These are phyloP conservation scores for Phasianus colchicus DNA, from an alignment of 2,113 vertebrate genomes.

Conservation along the genomic window DNA sequence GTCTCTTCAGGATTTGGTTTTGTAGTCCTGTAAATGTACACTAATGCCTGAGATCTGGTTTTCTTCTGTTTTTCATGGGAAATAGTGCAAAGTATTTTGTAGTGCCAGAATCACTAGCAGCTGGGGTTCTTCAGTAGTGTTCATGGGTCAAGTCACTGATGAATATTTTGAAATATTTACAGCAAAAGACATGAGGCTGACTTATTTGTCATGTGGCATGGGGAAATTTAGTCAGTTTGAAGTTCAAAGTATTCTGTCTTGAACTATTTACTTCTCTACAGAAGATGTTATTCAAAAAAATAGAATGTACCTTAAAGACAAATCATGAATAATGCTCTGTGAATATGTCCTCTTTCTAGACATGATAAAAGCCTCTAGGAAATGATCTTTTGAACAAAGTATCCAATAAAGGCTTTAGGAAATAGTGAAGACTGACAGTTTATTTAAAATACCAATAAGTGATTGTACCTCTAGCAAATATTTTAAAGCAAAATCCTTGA, in stretches of 20 bases:
- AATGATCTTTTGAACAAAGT: background rate
- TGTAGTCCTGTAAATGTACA: background rate
- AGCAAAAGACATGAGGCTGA: background rate
- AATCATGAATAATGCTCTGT: slow-evolving; percentile 15
- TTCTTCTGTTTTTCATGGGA: background rate
- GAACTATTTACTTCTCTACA: background rate
- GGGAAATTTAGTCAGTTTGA: background rate
- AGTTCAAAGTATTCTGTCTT: background rate
- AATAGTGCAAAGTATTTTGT: background rate
- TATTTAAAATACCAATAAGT: background rate
- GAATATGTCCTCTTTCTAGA: background rate
- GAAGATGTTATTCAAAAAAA: background rate
- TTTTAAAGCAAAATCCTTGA: background rate
- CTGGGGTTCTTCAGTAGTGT: background rate
- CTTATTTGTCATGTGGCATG: background rate
- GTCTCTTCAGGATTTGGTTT: background rate
- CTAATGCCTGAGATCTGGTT: background rate
- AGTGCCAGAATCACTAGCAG: background rate
- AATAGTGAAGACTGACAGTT: background rate
- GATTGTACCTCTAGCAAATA: background rate
- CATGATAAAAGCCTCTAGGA: background rate
- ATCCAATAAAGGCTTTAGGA: background rate
- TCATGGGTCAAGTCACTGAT: background rate
- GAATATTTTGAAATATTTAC: background rate
- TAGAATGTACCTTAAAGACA: slow-evolving; percentile 21